Percentiles rank a stretch among this genome's conserved stretches.
phyloP scores from a whole-genome alignment of 2,888 invertebrate genomes.

The Chloromyia formosa region DNA sequence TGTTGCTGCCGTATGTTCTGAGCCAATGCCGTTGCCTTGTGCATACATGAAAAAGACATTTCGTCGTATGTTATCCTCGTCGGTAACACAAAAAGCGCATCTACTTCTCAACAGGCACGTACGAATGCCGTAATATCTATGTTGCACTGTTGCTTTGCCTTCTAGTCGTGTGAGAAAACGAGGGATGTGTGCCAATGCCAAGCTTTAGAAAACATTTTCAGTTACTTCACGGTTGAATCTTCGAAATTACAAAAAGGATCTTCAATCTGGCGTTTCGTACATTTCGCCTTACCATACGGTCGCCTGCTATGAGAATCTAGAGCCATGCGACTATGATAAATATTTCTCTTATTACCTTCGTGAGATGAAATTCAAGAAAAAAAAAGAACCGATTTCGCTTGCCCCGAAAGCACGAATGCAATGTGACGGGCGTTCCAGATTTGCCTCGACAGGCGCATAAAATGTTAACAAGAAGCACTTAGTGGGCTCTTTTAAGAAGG shows the following conservation, averaged over 20 bases:
- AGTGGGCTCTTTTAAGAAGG: conserved; percentile 16
- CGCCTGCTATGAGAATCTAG: background rate
- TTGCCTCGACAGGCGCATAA: conserved; percentile 34
- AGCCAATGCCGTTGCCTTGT: background rate
- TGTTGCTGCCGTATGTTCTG: background rate
- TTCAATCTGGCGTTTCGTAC: background rate
- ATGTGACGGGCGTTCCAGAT: conserved; percentile 35
- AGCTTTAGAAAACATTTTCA: conserved; percentile 27
- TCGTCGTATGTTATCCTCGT: conserved; percentile 32
- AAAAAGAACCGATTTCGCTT: background rate
- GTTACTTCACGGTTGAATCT: conserved; percentile 17
- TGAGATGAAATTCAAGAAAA: conserved; percentile 36
- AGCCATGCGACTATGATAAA: conserved; percentile 15
- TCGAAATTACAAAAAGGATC: background rate
- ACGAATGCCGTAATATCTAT: background rate
- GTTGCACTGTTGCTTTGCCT: conserved; percentile 6
- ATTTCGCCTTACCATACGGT: background rate
- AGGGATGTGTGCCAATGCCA: background rate
- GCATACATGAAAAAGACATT: conserved; percentile 43
- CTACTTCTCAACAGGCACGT: conserved; percentile 17
- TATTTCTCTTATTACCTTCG: conserved; percentile 40
- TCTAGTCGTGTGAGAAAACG: background rate
- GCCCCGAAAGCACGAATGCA: conserved; percentile 23
- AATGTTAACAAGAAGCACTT: conserved; percentile 44
- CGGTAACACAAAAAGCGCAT: conserved; percentile 37